phyloP scores from a whole-genome alignment of 2,113 vertebrate species.

The Etheostoma spectabile region DNA sequence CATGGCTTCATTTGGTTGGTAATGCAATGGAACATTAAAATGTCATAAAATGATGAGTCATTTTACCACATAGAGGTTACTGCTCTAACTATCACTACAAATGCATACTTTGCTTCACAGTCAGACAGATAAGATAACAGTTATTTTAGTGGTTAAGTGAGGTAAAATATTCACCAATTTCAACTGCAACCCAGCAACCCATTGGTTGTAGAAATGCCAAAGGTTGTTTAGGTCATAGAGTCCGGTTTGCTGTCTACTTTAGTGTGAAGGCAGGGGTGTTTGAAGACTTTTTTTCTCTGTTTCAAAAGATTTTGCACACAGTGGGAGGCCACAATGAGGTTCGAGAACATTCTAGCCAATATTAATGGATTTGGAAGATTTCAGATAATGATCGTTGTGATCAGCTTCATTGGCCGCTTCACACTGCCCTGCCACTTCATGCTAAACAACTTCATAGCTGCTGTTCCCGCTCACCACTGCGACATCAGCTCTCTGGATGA shows the following conservation, averaged over 20 bases:
- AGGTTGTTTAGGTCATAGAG: not conserved
- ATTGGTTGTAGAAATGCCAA: not conserved
- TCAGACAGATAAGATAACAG: not conserved
- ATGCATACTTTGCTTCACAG: not conserved
- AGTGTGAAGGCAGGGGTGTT: not conserved
- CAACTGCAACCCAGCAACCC: not conserved
- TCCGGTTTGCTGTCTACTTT: no score
- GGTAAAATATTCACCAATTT: slow-evolving; percentile 57
- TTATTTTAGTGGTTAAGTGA: slow-evolving; percentile 11
- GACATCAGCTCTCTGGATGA: slow-evolving; percentile 78
- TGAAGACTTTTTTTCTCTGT: not conserved
- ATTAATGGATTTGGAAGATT: slow-evolving; percentile 88
- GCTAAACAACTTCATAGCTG: slow-evolving; percentile 87
- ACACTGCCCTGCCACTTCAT: slow-evolving; percentile 89
- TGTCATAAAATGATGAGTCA: not conserved
- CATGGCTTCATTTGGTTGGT: not conserved
- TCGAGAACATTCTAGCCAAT: slow-evolving; percentile 87
- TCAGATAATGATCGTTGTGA: slow-evolving; percentile 82
- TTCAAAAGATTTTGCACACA: not conserved
- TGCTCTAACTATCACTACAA: not conserved
- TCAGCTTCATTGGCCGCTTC: slow-evolving; percentile 80
- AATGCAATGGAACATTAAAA: not conserved
- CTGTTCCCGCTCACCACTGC: slow-evolving; percentile 87
- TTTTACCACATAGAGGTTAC: not conserved
- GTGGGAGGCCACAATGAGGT: slow-evolving; percentile 63